phyloP scores from a whole-genome alignment of 2,888 invertebrate species.

The Scaptomyza caliginosa region DNA sequence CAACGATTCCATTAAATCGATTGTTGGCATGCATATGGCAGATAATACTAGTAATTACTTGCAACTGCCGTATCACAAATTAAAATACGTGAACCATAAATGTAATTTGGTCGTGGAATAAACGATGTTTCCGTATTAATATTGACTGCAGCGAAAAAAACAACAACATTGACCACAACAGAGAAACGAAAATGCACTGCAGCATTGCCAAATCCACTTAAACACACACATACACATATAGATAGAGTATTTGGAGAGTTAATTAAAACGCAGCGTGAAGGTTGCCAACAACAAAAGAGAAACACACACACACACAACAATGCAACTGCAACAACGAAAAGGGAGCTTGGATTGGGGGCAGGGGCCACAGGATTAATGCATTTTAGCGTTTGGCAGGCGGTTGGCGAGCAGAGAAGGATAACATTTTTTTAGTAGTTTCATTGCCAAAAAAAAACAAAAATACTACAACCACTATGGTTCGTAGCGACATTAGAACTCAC shows the following conservation, averaged over 20 bases:
- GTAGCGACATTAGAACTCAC: not conserved
- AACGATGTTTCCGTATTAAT: conserved; percentile 29
- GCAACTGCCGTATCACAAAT: conserved; percentile 15
- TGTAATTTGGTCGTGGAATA: conserved; percentile 35
- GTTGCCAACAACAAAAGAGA: conserved; percentile 15
- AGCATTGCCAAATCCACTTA: conserved; percentile 24
- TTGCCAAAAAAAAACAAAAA: too few relatives aligned
- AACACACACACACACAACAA: conserved; percentile 1
- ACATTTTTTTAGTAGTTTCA: not conserved
- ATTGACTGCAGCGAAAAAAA: not conserved
- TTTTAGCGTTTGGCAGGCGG: conserved; percentile 13
- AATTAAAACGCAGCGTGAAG: conserved; percentile 53
- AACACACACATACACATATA: conserved; percentile 9
- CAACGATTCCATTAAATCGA: not conserved
- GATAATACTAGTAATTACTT: conserved; percentile 10
- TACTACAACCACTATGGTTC: not conserved
- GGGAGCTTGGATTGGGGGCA: not conserved
- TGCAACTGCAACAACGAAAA: not conserved
- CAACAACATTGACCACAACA: conserved; percentile 3
- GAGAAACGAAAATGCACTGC: conserved; percentile 40
- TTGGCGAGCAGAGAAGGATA: not conserved
- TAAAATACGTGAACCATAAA: conserved; percentile 25
- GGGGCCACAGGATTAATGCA: conserved; percentile 13
- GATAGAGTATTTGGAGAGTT: conserved; percentile 52
- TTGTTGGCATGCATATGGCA: not conserved